Evolutionary conservation across 2,888 invertebrate species (phyloP).

Genomic region (Pelosia muscerda): DNA sequence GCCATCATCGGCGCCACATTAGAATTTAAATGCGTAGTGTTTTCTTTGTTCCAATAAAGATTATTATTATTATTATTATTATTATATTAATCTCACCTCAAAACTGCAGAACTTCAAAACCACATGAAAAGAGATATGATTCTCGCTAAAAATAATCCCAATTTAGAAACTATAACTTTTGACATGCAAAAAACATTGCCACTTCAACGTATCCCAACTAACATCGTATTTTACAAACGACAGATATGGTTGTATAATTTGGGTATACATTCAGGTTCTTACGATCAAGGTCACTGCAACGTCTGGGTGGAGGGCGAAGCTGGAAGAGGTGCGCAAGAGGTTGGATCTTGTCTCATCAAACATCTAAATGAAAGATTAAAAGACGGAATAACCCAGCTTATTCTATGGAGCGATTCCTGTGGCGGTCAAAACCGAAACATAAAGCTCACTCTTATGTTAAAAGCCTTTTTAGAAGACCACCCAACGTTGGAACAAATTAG

Average conservation of each 20-base stretch:
- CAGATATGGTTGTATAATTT: slow-evolving; percentile 32
- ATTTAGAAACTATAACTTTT: slow-evolving; percentile 19
- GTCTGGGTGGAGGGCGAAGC: slow-evolving; percentile 37
- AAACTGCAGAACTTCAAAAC: slow-evolving; percentile 29
- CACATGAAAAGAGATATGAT: slow-evolving; percentile 22
- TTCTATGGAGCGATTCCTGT: slow-evolving; percentile 31
- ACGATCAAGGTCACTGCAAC: slow-evolving; percentile 32
- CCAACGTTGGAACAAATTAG: slow-evolving; percentile 21
- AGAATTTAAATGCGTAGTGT: too few species aligned
- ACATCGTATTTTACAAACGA: slow-evolving; percentile 32
- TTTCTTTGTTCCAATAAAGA: too few species aligned
- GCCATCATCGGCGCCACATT: too few species aligned
- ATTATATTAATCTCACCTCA: slow-evolving; percentile 26
- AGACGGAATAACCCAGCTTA: slow-evolving; percentile 23
- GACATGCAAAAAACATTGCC: slow-evolving; percentile 33
- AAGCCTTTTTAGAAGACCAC: slow-evolving; percentile 30
- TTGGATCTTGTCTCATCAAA: slow-evolving; percentile 33
- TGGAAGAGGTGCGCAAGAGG: slow-evolving; percentile 34
- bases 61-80: too few species aligned
- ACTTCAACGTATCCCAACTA: slow-evolving; percentile 27
- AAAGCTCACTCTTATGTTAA: slow-evolving; percentile 32
- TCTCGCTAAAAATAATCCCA: slow-evolving; percentile 19
- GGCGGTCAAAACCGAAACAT: slow-evolving; percentile 34
- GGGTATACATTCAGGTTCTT: slow-evolving; percentile 28
- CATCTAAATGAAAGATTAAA: slow-evolving; percentile 23